Conservation (phyloP, 2,797 vertebrate species). For the Chaetophractus vellerosus region DNA sequence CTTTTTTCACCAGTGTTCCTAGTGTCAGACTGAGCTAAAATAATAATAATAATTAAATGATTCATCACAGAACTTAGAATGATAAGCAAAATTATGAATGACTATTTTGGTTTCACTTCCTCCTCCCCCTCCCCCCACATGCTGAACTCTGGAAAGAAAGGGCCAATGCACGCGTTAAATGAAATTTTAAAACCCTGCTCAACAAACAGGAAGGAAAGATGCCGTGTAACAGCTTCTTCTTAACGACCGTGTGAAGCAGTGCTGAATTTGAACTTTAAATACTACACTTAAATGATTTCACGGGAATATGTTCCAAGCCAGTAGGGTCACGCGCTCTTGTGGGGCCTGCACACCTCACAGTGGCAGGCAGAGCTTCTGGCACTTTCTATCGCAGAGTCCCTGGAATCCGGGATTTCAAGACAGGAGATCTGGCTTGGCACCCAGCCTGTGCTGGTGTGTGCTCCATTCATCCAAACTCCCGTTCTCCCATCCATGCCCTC, state of each 20-base stretch:
- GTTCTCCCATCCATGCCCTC: background rate
- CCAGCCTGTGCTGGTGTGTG: background rate
- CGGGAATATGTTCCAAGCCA: background rate
- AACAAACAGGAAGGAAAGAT: conserved; percentile 28
- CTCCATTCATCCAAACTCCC: background rate
- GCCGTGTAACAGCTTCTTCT: background rate
- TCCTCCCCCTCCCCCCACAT: background rate
- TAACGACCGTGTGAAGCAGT: background rate
- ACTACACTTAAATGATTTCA: conserved; percentile 4
- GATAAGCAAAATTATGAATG: background rate
- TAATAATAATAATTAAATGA: background rate
- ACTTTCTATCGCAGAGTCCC: background rate
- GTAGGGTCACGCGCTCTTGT: background rate
- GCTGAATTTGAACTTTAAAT: conserved; percentile 40
- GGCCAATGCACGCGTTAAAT: background rate
- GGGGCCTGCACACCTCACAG: background rate
- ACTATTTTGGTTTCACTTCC: background rate
- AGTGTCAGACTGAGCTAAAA: background rate
- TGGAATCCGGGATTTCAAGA: background rate
- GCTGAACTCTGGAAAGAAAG: conserved; percentile 34
- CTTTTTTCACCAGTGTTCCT: background rate
- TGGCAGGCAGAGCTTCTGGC: background rate
- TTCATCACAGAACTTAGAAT: background rate
- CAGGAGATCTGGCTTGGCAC: background rate
- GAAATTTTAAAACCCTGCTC: conserved; percentile 2